These are phyloP conservation scores for Dolichomitus sp. DNA, from an alignment of 2,888 invertebrate genomes.

Conservation along the genomic window DNA sequence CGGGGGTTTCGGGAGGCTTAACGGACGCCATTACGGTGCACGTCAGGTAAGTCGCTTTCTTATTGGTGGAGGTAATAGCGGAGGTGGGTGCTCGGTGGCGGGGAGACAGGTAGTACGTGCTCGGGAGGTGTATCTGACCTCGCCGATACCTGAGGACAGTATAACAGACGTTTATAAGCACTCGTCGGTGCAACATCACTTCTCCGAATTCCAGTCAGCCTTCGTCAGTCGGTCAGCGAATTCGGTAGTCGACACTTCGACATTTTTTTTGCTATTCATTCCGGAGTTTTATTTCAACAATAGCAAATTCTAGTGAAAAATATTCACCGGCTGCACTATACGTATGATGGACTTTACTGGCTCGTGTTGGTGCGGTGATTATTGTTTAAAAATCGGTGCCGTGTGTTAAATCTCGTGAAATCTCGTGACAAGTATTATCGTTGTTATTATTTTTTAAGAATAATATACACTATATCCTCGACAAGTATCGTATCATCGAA, in stretches of 20 bases:
- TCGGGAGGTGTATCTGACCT: slow-evolving; percentile 73
- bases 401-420: slow-evolving; percentile 4
- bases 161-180: slow-evolving; percentile 70
- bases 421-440: neutral
- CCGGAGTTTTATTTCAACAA: neutral
- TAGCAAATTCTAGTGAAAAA: neutral
- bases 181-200: slow-evolving; percentile 74
- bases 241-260: neutral
- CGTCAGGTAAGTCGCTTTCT: slow-evolving; percentile 7
- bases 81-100: slow-evolving; percentile 51
- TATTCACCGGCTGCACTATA: neutral
- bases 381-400: slow-evolving; percentile 28
- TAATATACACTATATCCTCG: neutral
- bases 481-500: neutral
- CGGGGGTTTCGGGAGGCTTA: slow-evolving; percentile 56
- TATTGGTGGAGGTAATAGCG: slow-evolving; percentile 54
- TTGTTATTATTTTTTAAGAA: neutral
- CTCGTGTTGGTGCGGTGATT: slow-evolving; percentile 43
- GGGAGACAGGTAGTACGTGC: slow-evolving; percentile 55
- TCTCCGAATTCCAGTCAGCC: neutral
- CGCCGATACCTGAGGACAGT: slow-evolving; percentile 60
- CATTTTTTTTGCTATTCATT: neutral
- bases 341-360: slow-evolving; percentile 27
- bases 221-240: slow-evolving; percentile 27
- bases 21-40: slow-evolving; percentile 76